Evolutionary conservation across 2,888 invertebrate species (phyloP).

Genomic region (Oxycera nigricornis): DNA sequence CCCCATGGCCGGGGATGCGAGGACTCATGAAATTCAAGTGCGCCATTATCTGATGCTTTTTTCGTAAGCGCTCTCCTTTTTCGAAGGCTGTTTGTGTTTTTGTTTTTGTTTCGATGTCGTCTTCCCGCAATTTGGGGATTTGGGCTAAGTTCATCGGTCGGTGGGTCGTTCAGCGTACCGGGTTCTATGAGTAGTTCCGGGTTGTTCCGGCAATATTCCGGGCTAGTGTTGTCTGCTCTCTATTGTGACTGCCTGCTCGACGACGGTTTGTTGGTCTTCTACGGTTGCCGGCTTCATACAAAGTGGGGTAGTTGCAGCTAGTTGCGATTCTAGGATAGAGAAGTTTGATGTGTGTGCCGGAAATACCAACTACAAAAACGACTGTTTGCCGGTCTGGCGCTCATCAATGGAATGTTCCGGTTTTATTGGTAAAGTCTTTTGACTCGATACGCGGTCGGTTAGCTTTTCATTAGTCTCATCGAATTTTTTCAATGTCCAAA

Average conservation of each 20-base stretch:
- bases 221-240: constrained; percentile 12
- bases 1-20: background rate
- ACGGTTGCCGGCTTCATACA: background rate
- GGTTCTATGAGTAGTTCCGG: constrained; percentile 11
- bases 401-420: background rate
- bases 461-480: background rate
- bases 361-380: background rate
- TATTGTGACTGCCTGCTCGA: constrained; percentile 6
- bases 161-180: constrained; percentile 8
- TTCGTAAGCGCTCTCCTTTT: constrained; percentile 7
- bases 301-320: background rate
- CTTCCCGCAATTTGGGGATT: constrained; percentile 32
- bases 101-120: constrained; percentile 15
- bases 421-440: constrained; percentile 19
- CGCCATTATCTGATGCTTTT: constrained; percentile 34
- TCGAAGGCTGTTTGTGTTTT: background rate
- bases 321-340: background rate
- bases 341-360: background rate
- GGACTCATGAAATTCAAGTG: constrained; percentile 37
- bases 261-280: background rate
- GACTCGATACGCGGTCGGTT: constrained; percentile 23
- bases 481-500: background rate
- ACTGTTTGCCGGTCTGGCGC: background rate
- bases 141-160: constrained; percentile 37
- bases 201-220: constrained; percentile 1